Evolutionary conservation across 2,797 vertebrate genomes (phyloP), one percentile per base, ranked within the genome.

Genomic region (Sebastes nivosus): DNA sequence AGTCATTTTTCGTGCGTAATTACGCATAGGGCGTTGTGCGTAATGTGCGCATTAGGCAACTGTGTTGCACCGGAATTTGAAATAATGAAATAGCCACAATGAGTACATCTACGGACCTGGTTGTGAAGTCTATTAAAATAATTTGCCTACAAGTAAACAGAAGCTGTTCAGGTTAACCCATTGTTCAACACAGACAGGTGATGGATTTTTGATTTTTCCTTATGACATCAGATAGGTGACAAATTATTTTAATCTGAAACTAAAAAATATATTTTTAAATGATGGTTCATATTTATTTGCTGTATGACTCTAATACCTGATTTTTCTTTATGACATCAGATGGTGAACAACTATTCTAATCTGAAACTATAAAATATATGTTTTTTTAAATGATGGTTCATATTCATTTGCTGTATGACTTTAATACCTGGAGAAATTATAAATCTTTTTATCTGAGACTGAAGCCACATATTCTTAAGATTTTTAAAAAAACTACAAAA

Each of bases 1-100:
- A 20, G 54, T 46, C 65, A 16, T 72, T 76, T 75, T 85, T 78
- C 14, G 27, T 90, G 92, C 91, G 91, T 93, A 92, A 90, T 89
- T 92, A 89, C 88, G 90, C 92, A 88, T 2, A 5, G 61, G 64
- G 76, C 77, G 57, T 80, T 75, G 67, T 29, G 89, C 59, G 59
- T 82, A 61, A 88, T 36, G 65, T 68, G 80, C 57, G 24, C 67
- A 60, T 69, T 69, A 36, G 59, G 2, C 55, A 57, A 46, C 38
- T 12, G 59, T 46, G 38, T 54, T 83, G 60, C 55, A 68, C n/a
- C 8, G 46, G 70, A 72, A 74, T 76, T 67, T 85, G 79, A 25
- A 25, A 25, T 25, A 25, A 25, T 72, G 50, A 80, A 80, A 57
- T 65, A 71, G 36, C 20, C 24, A 34, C 66, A 54, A 25, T 58